Percentiles rank a stretch among this genome's conserved stretches.
These are phyloP conservation scores for Syngnathus scovelli DNA, from an alignment of 2,113 vertebrate species.

Conservation along the genomic window DNA sequence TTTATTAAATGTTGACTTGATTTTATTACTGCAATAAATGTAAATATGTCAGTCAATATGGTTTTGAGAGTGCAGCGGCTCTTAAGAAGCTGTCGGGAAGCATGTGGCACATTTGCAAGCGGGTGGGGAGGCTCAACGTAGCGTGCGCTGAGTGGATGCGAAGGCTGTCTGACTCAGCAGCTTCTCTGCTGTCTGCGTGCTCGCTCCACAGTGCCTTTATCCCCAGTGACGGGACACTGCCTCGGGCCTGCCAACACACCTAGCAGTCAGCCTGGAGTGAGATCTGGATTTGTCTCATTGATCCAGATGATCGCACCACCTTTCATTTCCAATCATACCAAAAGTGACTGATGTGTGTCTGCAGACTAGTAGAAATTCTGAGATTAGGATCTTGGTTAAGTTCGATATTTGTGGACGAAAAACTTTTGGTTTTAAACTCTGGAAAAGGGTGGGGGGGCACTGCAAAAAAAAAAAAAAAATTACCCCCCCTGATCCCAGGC, in stretches of 20 bases:
- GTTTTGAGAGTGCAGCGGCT: not conserved
- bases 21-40: not conserved
- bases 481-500: too few relatives aligned
- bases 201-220: slow-evolving; percentile 58
- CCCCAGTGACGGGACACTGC: slow-evolving; percentile 50
- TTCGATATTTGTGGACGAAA: too few relatives aligned
- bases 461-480: too few relatives aligned
- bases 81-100: slow-evolving; percentile 39
- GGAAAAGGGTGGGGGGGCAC: too few relatives aligned
- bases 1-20: not conserved
- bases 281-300: slow-evolving; percentile 43
- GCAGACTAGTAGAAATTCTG: not conserved
- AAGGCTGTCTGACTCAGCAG: slow-evolving; percentile 64
- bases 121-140: slow-evolving; percentile 29
- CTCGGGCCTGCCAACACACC: slow-evolving; percentile 34
- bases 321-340: slow-evolving; percentile 11
- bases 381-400: too few relatives aligned
- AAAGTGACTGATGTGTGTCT: not conserved
- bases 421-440: too few relatives aligned
- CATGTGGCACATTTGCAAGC: slow-evolving; percentile 4
- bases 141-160: slow-evolving; percentile 46
- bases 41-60: not conserved
- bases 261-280: slow-evolving; percentile 21
- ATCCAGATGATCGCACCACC: slow-evolving; percentile 21
- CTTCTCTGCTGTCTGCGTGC: slow-evolving; percentile 57